Evolutionary conservation across 2,797 vertebrate species (phyloP), one percentile per base, ranked within the genome.

Genomic region (Lutjanus argentimaculatus): DNA sequence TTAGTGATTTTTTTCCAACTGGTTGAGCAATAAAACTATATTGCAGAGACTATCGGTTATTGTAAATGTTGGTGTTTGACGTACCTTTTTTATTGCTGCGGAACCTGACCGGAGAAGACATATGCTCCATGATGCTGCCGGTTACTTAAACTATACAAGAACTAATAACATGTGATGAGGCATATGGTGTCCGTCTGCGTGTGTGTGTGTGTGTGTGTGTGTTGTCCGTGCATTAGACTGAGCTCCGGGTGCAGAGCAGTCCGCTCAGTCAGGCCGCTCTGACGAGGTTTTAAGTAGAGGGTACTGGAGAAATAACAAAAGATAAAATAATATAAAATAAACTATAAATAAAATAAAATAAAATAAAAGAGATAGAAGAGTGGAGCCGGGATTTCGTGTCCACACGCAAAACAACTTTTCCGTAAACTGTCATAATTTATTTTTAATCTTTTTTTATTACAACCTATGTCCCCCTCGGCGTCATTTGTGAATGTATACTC

Each of bases 51-150:
- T 15, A 25, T 2, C 1, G 7, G n/a, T 30, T 46, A n/a, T 19
- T 59, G 12, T 43, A 36, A 61, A 15, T 11, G 16, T 14, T 46
- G 14, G 3, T 19, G 66, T 59, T 30, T 21, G 8, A 82, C 80
- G 1, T 88, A 94, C 94, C 94, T 88, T 80, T 91, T 8, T 84
- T 91, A 62, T 14, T 86, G 84, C 46, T 67, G 73, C 91, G 90
- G 67, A 93, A 92, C 82, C 93, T 84, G 72, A 95, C 90, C 0
- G 93, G 94, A 45, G 93, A 93, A 6, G 94, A 95, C 93, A 93
- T 93, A 77, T 87, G 93, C 67, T 95, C 88, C 93, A 95, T 95
- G 46, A 30, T 72, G 73, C 66, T 8, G 12, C 21, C 8, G 2
- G 59, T 36, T 67, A 30, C 49, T 40, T 56, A 71, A 72, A 74